These are phyloP conservation scores for Ethmia dodecea DNA, from an alignment of 2,888 invertebrate species.

Conservation along the genomic window DNA sequence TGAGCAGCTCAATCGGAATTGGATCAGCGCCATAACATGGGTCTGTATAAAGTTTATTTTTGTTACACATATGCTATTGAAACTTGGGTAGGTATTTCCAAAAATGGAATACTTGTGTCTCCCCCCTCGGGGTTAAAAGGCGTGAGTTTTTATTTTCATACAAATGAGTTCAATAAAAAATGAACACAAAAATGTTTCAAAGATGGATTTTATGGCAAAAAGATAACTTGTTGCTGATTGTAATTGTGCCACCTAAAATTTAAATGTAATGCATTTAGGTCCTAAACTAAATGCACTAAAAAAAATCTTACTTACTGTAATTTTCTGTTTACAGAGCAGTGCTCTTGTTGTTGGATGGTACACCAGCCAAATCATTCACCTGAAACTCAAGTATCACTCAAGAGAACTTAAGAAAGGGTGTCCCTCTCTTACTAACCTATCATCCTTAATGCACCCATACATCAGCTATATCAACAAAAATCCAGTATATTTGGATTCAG, in stretches of 20 bases:
- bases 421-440: constrained; percentile 30
- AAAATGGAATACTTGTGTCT: too few relatives aligned
- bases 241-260: too few relatives aligned
- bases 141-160: background rate
- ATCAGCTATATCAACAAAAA: constrained; percentile 33
- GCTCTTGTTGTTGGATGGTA: constrained; percentile 80
- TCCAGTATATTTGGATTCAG: constrained; percentile 30
- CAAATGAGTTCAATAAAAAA: background rate
- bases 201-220: too few relatives aligned
- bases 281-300: too few relatives aligned
- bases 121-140: too few relatives aligned
- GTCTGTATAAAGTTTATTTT: constrained; percentile 39
- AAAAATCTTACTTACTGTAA: too few relatives aligned
- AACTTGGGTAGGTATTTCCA: too few relatives aligned
- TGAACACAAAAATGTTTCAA: background rate
- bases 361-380: constrained; percentile 75
- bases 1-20: constrained; percentile 56
- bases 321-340: constrained; percentile 69
- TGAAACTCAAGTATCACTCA: constrained; percentile 44
- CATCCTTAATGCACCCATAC: constrained; percentile 41
- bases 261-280: too few relatives aligned
- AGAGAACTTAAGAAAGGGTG: constrained; percentile 26
- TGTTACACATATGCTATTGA: too few relatives aligned
- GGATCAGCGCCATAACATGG: constrained; percentile 75
- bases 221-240: too few relatives aligned